Base-by-base conservation (phyloP, 2,888 invertebrate genomes). In the Folsomia candida region DNA sequence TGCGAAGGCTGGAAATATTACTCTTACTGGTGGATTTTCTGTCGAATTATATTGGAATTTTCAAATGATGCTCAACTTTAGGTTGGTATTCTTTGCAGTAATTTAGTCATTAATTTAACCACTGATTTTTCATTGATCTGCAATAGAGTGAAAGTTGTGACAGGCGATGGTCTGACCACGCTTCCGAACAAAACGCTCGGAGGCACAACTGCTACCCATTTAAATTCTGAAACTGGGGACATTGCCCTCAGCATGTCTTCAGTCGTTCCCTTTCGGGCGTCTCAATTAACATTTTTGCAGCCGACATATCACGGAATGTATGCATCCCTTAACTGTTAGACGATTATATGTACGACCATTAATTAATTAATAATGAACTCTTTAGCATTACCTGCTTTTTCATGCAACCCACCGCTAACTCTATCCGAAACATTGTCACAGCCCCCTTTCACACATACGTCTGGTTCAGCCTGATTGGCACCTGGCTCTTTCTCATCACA, bases 361-460 rank as follows among this genome's bases (percentile, higher is more conserved):
- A 47, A 47, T 47, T 47, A 47, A 47, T 47, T 47, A 47, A 47
- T 11, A 47, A 47, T n/a, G n/a, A n/a, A n/a, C n/a, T n/a, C 27
- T 70, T 26, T 54, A 75, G 76, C 20, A 68, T 71, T 4, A 62
- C 64, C 20, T 69, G 67, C 2, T 76, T 76, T 62, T 76, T 76
- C 51, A 69, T 66, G 25, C 74, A 76, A 51, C 76, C 76, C 14
- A 24, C 72, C 1, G 58, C 57, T 51, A 54, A 64, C 64, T 28
- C 57, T 64, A 51, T 69, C 54, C 18, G 11, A 1, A 26, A 1
- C 27, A 9, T 47, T 11, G 4, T 28, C 25, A 25, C 27, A 26
- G 69, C 69, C 18, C 72, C 76, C n/a, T 76, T 76, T 47, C 27
- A 27, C 14, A 66, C 9, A n/a, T 27, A 68, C n/a, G 51, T 76